Evolutionary conservation across 2,888 invertebrate species (phyloP), one percentile per base, ranked within the genome.

Genomic region (Macrosoma leucophasiata): DNA sequence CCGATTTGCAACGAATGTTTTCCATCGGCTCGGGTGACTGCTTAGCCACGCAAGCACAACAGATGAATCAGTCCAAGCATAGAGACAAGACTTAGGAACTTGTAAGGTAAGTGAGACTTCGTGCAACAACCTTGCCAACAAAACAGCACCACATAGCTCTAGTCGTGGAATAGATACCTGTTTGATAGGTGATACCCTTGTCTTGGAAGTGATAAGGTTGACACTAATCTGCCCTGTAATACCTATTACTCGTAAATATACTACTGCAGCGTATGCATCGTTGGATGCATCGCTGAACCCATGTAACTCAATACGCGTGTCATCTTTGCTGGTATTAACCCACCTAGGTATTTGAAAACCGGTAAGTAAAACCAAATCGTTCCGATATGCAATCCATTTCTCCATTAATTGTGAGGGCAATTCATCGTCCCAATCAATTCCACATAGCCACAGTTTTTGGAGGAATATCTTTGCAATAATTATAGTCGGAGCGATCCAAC

Each of bases 361-460:
- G 10, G 22, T 33, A n/a, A 49, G 25, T 26, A 24, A 12, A 1
- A 1, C 1, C 9, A 49, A 35, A 1, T 44, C 34, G 0, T 18
- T 10, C 4, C 46, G 12, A 13, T 45, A 51, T 12, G 10, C 19
- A 10, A 23, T 4, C 52, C 50, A 55, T 13, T 53, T 46, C 3
- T 36, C n/a, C 10, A 43, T 4, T 2, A 55, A 22, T 2, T 28
- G 12, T 1, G 10, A 4, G 15, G 46, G 35, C 3, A 56, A 8
- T 5, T 40, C 41, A 1, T 57, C 48, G 36, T 59, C 58, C 59
- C 62, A 62, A 1, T 13, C 41, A 10, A 47, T 24, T 4, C 54
- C 54, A 1, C 43, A 28, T n/a, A 56, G 17, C 58, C 62, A 62
- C 2, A 59, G 24, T 29, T 43, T 49, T 33, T 61, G 58, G 3